These are phyloP conservation scores for Tokudaia tokunoshimensis DNA, from an alignment of 2,797 vertebrate species.

Conservation along the genomic window DNA sequence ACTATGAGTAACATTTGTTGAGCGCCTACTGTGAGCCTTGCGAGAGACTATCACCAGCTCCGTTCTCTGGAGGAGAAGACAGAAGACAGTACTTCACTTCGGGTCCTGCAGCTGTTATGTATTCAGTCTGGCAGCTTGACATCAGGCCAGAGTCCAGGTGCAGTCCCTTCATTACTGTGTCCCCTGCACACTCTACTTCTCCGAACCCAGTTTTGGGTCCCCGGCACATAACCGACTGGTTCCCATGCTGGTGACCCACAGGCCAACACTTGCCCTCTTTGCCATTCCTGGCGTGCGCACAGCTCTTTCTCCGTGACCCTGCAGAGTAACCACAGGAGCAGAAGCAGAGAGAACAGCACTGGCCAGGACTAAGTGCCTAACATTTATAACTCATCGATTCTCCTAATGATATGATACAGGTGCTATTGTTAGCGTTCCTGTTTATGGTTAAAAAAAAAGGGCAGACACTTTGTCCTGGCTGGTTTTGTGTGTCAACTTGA, in stretches of 20 bases:
- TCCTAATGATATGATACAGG: neutral
- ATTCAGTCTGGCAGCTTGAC: neutral
- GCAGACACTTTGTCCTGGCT: neutral
- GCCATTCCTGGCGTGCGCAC: neutral
- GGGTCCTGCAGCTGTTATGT: neutral
- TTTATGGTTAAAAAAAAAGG: conserved; percentile 37
- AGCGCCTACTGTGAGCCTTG: neutral
- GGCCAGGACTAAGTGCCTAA: conserved; percentile 47
- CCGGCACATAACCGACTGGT: neutral
- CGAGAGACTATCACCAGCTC: neutral
- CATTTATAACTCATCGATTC: neutral
- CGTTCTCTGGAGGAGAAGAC: neutral
- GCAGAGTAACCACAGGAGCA: neutral
- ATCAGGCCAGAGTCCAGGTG: neutral
- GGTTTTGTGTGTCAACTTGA: neutral
- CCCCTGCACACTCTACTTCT: neutral
- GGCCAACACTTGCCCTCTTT: neutral
- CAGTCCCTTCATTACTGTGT: neutral
- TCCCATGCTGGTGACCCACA: neutral
- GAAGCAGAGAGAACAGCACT: neutral
- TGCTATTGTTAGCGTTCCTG: neutral
- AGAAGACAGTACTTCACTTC: neutral
- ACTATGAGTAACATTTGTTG: neutral
- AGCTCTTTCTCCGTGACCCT: neutral
- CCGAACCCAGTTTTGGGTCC: neutral